Evolutionary conservation across 2,113 vertebrate genomes (phyloP).

Genomic region (Isurus oxyrinchus): DNA sequence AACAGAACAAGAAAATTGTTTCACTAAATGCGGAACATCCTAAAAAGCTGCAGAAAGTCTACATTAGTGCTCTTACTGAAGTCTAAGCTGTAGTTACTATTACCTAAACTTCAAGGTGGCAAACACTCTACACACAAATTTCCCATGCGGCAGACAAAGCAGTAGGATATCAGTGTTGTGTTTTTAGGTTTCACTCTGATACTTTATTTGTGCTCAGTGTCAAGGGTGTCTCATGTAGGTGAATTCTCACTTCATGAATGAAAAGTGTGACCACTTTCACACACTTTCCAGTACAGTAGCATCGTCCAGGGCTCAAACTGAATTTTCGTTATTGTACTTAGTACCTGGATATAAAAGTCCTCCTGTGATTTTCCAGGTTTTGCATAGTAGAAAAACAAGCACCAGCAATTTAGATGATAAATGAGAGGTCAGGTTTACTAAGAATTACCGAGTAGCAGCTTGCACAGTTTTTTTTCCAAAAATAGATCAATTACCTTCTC

Average conservation of each 20-base stretch:
- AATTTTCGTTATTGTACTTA: neutral
- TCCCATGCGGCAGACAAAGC: too few species aligned
- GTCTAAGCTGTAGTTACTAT: neutral
- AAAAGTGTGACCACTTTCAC: neutral
- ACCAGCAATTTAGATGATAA: neutral
- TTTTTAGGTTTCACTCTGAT: neutral
- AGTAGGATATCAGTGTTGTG: neutral
- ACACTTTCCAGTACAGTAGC: neutral
- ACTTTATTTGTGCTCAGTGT: neutral
- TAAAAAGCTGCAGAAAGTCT: neutral
- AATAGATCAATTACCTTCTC: neutral
- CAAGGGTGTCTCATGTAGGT: neutral
- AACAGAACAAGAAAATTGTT: neutral
- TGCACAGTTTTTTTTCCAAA: neutral
- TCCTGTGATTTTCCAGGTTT: neutral
- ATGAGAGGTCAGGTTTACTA: neutral
- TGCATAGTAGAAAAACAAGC: neutral
- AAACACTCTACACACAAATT: neutral
- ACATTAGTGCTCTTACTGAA: neutral
- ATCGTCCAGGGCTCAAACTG: neutral
- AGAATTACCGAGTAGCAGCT: neutral
- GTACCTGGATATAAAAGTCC: neutral
- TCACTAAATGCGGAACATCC: neutral
- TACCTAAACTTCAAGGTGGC: neutral
- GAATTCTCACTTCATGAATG: neutral